A percentile compares a stretch with the other conserved stretches of the same genome.
These are phyloP conservation scores for Allobates femoralis DNA, from an alignment of 2,797 vertebrate genomes.

Conservation along the genomic window DNA sequence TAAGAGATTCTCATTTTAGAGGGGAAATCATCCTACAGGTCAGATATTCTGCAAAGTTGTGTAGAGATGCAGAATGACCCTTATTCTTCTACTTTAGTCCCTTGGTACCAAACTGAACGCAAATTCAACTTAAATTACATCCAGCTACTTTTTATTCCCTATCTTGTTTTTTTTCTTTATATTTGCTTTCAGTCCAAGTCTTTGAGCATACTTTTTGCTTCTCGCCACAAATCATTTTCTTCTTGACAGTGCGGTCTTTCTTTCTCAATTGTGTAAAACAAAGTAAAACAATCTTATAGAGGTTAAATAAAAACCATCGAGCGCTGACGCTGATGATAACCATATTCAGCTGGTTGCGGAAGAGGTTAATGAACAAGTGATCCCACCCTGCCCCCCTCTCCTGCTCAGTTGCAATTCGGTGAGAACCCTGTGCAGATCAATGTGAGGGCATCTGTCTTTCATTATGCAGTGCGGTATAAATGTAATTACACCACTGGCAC, in stretches of 20 bases:
- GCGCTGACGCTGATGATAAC: conserved; percentile 49
- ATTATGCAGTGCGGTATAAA: conserved; percentile 52
- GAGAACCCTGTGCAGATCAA: conserved; percentile 50
- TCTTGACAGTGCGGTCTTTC: conserved; percentile 21
- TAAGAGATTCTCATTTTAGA: not conserved
- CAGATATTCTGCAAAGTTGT: not conserved
- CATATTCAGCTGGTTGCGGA: conserved; percentile 33
- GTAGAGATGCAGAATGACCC: not conserved
- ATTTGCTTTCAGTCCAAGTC: conserved; percentile 44
- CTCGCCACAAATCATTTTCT: conserved; percentile 46
- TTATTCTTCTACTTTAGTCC: conserved; percentile 2
- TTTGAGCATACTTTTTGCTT: conserved; percentile 24
- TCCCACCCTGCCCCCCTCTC: not conserved
- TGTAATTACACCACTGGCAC: conserved; percentile 51
- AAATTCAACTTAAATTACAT: conserved; percentile 21
- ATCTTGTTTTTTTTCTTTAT: conserved; percentile 29
- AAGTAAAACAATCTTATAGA: not conserved
- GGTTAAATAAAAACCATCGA: conserved; percentile 4
- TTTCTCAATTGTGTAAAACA: not conserved
- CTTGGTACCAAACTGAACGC: conserved; percentile 11
- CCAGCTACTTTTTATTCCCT: conserved; percentile 30
- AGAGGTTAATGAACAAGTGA: conserved; percentile 31
- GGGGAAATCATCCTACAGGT: not conserved
- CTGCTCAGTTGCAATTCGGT: conserved; percentile 38
- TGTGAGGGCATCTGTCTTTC: conserved; percentile 53